Evolutionary conservation across 2,888 invertebrate genomes (phyloP), one percentile per base, ranked within the genome.

Genomic region (Hirtodrosophila duncani): DNA sequence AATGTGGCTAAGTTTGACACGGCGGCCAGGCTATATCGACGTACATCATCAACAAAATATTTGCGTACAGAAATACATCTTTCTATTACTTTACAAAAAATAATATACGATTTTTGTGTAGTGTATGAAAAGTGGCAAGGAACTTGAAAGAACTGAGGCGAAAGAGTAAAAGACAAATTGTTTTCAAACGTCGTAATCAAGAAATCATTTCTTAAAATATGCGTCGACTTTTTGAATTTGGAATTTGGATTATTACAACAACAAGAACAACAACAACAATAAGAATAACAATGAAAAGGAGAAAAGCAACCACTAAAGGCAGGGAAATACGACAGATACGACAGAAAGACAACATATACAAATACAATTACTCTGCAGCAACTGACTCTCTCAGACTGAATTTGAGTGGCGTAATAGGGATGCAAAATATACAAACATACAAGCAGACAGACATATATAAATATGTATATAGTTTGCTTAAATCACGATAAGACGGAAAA

Each of bases 171-270:
- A 75, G 75, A 75, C 75, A 75, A 75, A 75, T 75, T 75, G 82
- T 82, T 75, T 75, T 75, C 82, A 82, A 75, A 82, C 79, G 82
- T 69, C 82, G 75, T 75, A 75, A 75, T 75, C 75, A 75, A 75
- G 75, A 75, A 75, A 75, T 75, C 78, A 82, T 75, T 74, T 75
- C 75, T 82, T 75, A 75, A 75, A 75, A 75, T 75, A 75, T 75
- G 82, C 82, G 75, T 82, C 82, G 81, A 82, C 79, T 80, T 82
- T 82, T 75, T 81, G 82, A 79, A 78, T 56, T 82, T 81, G 82
- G 75, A 78, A 61, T 82, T 66, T 63, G 78, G 69, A 81, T 82
- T 82, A 75, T 75, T 82, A 81, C 81, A 78, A 72, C 55, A 80
- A 68, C 38, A 67, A 7, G 17, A 56, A 30, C 10, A 45, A 44